A percentile compares a stretch with the other conserved stretches of the same genome.
These are phyloP conservation scores for Myrmophylax atrothorax DNA, from an alignment of 2,113 vertebrate species.

Conservation along the genomic window DNA sequence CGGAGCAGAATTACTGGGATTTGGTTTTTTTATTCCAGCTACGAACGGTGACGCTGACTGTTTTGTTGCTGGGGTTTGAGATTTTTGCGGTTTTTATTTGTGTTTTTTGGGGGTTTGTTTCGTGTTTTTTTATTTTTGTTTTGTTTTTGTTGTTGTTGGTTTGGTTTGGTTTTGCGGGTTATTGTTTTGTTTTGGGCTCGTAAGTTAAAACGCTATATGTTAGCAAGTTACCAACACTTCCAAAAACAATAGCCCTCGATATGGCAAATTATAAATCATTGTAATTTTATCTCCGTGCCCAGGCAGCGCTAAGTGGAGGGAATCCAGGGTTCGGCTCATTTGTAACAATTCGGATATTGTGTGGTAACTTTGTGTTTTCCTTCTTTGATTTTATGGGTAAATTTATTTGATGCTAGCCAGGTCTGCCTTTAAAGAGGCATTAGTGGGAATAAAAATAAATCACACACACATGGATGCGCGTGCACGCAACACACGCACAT, in stretches of 20 bases:
- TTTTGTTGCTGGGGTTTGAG: neutral
- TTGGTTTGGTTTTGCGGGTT: no score
- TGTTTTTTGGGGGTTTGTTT: neutral
- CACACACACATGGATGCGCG: neutral
- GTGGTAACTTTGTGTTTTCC: neutral
- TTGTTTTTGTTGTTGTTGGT: no score
- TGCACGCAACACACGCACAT: rapidly evolving
- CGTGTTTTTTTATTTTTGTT: neutral
- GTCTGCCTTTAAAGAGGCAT: neutral
- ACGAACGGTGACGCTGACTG: neutral
- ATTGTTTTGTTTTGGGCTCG: neutral
- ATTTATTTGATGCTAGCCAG: neutral
- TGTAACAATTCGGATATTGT: neutral
- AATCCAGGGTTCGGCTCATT: neutral
- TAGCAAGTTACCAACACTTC: neutral
- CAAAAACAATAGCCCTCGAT: neutral
- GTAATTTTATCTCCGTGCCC: neutral
- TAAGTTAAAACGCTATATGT: neutral
- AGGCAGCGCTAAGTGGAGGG: neutral
- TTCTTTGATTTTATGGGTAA: neutral
- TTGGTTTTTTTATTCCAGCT: neutral
- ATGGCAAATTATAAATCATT: neutral
- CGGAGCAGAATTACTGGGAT: neutral
- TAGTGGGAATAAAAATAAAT: conserved; percentile 26
- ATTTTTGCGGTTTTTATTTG: no score